Percentiles rank a stretch among this genome's conserved stretches.
Conservation (phyloP, 2,797 vertebrate species). For the Epinephelus awoara region DNA sequence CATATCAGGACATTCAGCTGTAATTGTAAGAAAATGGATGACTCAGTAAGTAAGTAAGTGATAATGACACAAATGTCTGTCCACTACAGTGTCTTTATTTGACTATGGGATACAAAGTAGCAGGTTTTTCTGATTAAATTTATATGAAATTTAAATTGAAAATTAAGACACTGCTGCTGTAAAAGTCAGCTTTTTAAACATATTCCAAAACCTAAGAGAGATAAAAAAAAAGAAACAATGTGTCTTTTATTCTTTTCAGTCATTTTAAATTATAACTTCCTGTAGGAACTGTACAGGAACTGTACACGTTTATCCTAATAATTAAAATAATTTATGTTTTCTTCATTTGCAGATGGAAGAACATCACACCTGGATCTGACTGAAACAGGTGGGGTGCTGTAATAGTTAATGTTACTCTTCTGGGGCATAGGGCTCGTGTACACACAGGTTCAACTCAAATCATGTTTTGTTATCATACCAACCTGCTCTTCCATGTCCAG, state of each 20-base stretch:
- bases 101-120: no score
- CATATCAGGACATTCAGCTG: neutral
- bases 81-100: no score
- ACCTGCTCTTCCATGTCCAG: neutral
- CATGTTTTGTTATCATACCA: neutral
- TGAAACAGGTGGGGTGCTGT: neutral
- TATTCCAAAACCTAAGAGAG: neutral
- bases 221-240: no score
- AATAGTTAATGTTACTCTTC: neutral
- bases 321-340: neutral
- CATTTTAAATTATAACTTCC: neutral
- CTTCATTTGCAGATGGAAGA: constrained; percentile 2
- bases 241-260: no score
- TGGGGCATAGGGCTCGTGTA: neutral
- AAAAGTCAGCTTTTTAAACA: neutral
- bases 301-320: neutral
- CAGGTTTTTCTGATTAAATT: no score
- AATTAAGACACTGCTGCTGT: neutral
- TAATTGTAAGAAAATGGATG: neutral
- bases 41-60: no score
- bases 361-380: neutral
- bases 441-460: constrained; percentile 2
- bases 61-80: no score
- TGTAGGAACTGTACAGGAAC: neutral
- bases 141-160: no score